A percentile compares a stretch with the other conserved stretches of the same genome.
phyloP scores from a whole-genome alignment of 2,888 invertebrate species.

The Cordylochernes scorpioides region DNA sequence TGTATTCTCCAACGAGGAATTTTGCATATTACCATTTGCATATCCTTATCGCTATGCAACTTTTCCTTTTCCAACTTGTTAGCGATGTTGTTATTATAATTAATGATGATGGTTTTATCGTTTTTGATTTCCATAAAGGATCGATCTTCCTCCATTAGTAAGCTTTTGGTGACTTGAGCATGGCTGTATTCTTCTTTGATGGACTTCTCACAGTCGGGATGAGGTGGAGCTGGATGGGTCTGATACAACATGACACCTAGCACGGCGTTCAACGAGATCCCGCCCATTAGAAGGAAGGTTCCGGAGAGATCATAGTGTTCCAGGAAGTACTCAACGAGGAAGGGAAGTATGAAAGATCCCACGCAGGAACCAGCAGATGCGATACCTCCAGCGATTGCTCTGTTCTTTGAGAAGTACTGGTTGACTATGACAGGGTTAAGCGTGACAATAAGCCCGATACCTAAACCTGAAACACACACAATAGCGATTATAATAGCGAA shows the following conservation, averaged over 20 bases:
- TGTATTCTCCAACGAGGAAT: neutral
- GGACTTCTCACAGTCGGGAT: too few species aligned
- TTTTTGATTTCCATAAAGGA: too few species aligned
- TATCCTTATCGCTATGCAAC: neutral
- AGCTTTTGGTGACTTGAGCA: too few species aligned
- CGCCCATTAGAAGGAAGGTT: slow-evolving; percentile 11
- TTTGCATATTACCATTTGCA: too few species aligned
- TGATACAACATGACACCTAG: slow-evolving; percentile 3
- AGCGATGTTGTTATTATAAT: too few species aligned
- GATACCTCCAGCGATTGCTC: slow-evolving; percentile 11
- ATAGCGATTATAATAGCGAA: too few species aligned
- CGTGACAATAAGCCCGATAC: slow-evolving; percentile 11
- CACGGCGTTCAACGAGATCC: slow-evolving; percentile 10
- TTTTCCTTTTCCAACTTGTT: neutral
- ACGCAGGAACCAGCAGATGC: slow-evolving; percentile 11
- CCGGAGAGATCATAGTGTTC: slow-evolving; percentile 7
- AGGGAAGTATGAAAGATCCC: slow-evolving; percentile 13
- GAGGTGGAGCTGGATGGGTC: too few species aligned
- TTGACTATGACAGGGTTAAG: slow-evolving; percentile 11
- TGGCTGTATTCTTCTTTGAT: too few species aligned
- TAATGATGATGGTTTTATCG: too few species aligned
- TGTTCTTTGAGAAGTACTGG: slow-evolving; percentile 8
- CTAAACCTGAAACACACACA: slow-evolving; percentile 6
- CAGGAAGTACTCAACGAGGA: slow-evolving; percentile 7
- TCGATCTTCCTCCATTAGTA: too few species aligned